These are phyloP conservation scores for Petrocephalus zakoni DNA, from an alignment of 2,113 vertebrate species.

Conservation along the genomic window DNA sequence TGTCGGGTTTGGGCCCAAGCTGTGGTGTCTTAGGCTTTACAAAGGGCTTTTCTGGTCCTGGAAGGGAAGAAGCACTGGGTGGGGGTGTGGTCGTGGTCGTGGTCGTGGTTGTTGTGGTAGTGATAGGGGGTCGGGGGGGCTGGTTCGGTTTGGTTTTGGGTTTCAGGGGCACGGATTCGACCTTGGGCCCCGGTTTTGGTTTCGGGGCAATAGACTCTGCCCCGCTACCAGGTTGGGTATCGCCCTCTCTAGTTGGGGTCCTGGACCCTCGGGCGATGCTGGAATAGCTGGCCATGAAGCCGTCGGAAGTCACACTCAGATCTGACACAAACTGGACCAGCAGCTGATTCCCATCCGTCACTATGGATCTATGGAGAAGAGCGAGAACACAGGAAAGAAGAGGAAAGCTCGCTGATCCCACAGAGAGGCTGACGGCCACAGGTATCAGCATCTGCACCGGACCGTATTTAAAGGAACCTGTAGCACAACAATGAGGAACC, in stretches of 20 bases:
- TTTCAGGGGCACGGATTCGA: constrained; percentile 10
- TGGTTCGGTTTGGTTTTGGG: constrained; percentile 30
- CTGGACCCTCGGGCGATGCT: constrained; percentile 43
- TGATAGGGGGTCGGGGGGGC: constrained; percentile 16
- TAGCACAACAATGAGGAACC: neutral
- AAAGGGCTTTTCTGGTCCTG: neutral
- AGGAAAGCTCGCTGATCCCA: neutral
- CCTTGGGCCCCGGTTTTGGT: neutral
- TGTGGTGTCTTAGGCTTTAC: neutral
- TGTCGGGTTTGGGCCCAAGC: constrained; percentile 30
- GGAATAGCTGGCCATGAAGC: constrained; percentile 73
- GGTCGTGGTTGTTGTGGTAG: neutral
- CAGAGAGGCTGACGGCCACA: neutral
- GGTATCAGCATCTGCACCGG: neutral
- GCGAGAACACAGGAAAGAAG: neutral
- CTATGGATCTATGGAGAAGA: constrained; percentile 51
- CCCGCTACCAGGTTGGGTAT: constrained; percentile 13
- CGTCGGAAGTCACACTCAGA: constrained; percentile 78
- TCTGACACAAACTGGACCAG: constrained; percentile 87
- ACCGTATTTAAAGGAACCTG: neutral
- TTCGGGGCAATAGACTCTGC: constrained; percentile 16
- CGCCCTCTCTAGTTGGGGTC: neutral
- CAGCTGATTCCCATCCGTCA: constrained; percentile 66
- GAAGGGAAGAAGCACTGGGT: constrained; percentile 8
- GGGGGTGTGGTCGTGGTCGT: neutral